Base-by-base conservation (phyloP, 1,140 invertebrate species). In the Chrysomallon squamiferum region DNA sequence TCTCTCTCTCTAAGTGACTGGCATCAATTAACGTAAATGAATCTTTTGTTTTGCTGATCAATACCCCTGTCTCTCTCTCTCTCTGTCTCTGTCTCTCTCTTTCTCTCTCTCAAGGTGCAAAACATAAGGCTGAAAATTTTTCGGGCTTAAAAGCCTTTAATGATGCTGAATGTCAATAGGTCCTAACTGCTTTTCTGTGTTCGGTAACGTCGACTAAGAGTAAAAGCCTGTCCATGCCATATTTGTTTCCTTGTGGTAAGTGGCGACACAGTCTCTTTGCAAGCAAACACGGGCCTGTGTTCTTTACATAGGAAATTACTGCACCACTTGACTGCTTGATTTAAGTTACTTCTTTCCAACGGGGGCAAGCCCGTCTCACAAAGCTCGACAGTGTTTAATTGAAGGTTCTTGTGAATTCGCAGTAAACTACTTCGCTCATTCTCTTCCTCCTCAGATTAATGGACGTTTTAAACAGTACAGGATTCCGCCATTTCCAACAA, bases 91-190 rank as follows among this genome's bases (percentile, higher is more conserved):
- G 29, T 56, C 52, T 25, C 20, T 56, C 20, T 30, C 52, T 56
- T 56, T 22, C 20, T 58, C 56, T 18, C 29, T 33, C 22, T 58
- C 25, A 57, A 20, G 27, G 38, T 45, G 49, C 62, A 30, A 54
- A 41, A 35, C 20, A 41, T 9, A n/a, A 54, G 49, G 47, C 29
- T 54, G 49, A 62, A 62, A 47, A n/a, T n/a, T 52, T 50, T 50
- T 54, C 20, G 61, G 61, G 47, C 47, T 54, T 62, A 62, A 62
- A 62, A 62, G 61, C 61, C 47, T 54, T 50, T 62, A 62, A 62
- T 62, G 61, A 62, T 54, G 47, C 22, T 4, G 30, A 50, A 47
- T 54, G 61, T 62, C 61, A 62, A 62, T 62, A 54, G 50, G 30
- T 27, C 22, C 61, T 62, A 62, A 62, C 61, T 50, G 49, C 22